Conservation (phyloP, 2,888 invertebrate genomes). For the Acholoe squamosa region DNA sequence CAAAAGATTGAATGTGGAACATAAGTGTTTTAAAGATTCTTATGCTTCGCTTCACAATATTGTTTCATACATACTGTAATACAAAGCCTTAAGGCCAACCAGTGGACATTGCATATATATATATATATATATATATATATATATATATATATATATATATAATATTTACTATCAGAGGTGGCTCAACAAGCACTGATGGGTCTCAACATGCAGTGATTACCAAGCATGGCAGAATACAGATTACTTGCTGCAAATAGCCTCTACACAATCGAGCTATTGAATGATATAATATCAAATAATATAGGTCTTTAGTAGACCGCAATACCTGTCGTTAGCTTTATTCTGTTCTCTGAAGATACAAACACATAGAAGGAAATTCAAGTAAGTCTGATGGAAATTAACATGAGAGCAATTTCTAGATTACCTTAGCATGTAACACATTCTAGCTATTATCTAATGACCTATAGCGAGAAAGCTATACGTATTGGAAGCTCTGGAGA, state of each 20-base stretch:
- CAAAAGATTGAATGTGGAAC: too few relatives aligned
- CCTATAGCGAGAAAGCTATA: too few relatives aligned
- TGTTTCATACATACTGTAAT: too few relatives aligned
- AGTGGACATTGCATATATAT: too few relatives aligned
- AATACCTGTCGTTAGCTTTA: conserved; percentile 59
- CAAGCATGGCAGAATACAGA: not conserved
- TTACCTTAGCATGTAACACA: not conserved
- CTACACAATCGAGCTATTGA: not conserved
- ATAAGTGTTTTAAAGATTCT: too few relatives aligned
- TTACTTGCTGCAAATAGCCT: not conserved
- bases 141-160: too few relatives aligned
- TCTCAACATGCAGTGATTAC: conserved; percentile 13
- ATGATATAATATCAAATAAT: too few relatives aligned
- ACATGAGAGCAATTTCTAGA: not conserved
- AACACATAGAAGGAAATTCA: conserved; percentile 8
- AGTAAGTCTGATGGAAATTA: not conserved
- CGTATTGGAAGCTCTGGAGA: too few relatives aligned
- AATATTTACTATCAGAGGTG: not conserved
- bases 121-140: too few relatives aligned
- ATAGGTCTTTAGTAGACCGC: not conserved
- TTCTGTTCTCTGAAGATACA: conserved; percentile 53
- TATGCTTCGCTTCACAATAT: too few relatives aligned
- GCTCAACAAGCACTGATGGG: not conserved
- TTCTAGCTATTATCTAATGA: not conserved
- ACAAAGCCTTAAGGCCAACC: too few relatives aligned